Conservation (phyloP, 2,113 vertebrate genomes). For the Cheilinus undulatus region DNA sequence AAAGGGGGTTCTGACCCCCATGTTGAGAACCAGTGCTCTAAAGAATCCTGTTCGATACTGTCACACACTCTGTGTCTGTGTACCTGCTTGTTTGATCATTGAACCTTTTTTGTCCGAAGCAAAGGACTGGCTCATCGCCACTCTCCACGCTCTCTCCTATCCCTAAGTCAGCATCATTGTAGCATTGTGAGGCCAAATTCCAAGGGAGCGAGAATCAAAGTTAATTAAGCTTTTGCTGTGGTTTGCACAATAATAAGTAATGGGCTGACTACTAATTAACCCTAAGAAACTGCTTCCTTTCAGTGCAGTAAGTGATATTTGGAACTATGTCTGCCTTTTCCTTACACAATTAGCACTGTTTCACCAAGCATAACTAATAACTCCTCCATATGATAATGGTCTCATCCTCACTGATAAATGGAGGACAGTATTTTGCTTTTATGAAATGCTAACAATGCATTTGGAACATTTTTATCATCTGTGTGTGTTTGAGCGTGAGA, state of each 20-base stretch:
- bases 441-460: slow-evolving; percentile 51
- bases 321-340: slow-evolving; percentile 60
- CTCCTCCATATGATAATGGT: slow-evolving; percentile 58
- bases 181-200: slow-evolving; percentile 65
- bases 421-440: slow-evolving; percentile 19
- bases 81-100: slow-evolving; percentile 45
- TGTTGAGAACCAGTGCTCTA: no score
- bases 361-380: slow-evolving; percentile 64
- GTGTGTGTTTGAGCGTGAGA: background rate
- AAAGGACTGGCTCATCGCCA: slow-evolving; percentile 54
- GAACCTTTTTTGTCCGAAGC: slow-evolving; percentile 36
- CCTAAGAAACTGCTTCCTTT: slow-evolving; percentile 76
- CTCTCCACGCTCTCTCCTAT: slow-evolving; percentile 20
- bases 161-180: slow-evolving; percentile 68
- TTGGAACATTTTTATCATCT: slow-evolving; percentile 36
- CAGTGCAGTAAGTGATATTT: slow-evolving; percentile 78
- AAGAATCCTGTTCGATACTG: background rate
- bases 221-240: slow-evolving; percentile 83
- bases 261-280: slow-evolving; percentile 82
- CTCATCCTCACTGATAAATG: slow-evolving; percentile 51
- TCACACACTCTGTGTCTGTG: background rate
- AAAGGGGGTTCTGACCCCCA: no score
- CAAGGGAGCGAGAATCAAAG: slow-evolving; percentile 70
- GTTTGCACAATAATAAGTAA: slow-evolving; percentile 80
- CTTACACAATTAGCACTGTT: slow-evolving; percentile 69